Evolutionary conservation across 2,888 invertebrate genomes (phyloP).

Genomic region (Eurois occulta): DNA sequence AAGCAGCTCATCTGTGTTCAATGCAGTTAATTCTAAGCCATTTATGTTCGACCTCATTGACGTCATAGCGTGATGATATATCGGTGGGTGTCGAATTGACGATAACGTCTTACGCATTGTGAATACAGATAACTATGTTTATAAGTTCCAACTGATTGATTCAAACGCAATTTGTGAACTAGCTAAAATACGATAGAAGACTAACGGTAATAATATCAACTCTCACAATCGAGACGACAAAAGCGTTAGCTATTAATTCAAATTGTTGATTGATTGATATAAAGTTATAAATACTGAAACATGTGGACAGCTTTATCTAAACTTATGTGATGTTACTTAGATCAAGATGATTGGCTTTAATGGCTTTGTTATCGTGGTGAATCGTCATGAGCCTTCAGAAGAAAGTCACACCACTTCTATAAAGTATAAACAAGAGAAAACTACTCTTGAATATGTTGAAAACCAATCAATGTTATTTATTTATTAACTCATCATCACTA

Average conservation of each 20-base stretch:
- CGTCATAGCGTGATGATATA: constrained; percentile 59
- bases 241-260: not conserved
- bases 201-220: not conserved
- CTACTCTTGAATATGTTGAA: too few relatives aligned
- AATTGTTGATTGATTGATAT: not conserved
- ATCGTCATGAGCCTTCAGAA: not conserved
- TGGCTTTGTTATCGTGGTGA: not conserved
- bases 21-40: constrained; percentile 49
- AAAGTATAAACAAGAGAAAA: not conserved
- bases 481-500: too few relatives aligned
- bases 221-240: not conserved
- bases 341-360: too few relatives aligned
- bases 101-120: constrained; percentile 53
- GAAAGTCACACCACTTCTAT: not conserved
- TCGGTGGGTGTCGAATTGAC: constrained; percentile 59
- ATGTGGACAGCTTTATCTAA: not conserved
- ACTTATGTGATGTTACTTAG: not conserved
- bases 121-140: constrained; percentile 58
- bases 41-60: constrained; percentile 54
- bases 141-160: constrained; percentile 31
- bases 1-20: constrained; percentile 57
- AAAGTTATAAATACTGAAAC: not conserved
- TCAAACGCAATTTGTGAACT: constrained; percentile 22
- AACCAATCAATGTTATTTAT: too few relatives aligned
- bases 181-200: constrained; percentile 1